Base-by-base conservation (phyloP, 2,888 invertebrate genomes). In the Eupithecia abbreviata region DNA sequence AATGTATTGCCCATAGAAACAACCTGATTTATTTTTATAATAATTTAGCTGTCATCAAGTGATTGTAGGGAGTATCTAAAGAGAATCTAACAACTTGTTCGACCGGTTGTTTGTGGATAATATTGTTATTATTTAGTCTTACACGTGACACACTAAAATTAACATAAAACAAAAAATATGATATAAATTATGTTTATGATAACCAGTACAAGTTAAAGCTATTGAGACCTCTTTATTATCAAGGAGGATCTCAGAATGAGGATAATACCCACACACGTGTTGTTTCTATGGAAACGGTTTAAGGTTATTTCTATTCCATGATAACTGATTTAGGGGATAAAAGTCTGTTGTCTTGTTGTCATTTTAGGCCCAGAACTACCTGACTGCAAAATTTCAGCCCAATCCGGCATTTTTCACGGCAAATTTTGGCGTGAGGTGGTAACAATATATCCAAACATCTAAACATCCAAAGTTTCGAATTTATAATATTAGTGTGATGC, bases 11-110 rank as follows among this genome's bases (percentile, higher is more conserved):
- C 18, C 62, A 71, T 75, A 74, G 45, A 55, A 18, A 58, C 55
- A 58, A 51, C 55, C 77, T 78, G 79, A 81, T 81, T 79, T 79
- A 78, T 76, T 77, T 76, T 73, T 72, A 68, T 65, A 78, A 78
- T 77, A 78, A 74, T 76, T 75, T 41, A 68, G 49, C 76, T 58
- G 72, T 73, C 72, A 77, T 80, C 77, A 74, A 79, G 9, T 18
- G 18, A 79, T 78, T 74, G 73, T 80, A 77, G 75, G 78, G 72
- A 70, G 72, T 79, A 71, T 76, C 41, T 10, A 55, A 58, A 77
- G 72, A 70, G 72, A 78, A 71, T 76, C 41, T 10, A 55, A 58
- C 3, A 62, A 62, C 80, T 72, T 10, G 80, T 77, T 76, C 30
- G 9, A 72, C 82, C 73, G 77, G 82, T 80, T 80, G 65, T 72